Evolutionary conservation across 2,888 invertebrate species (phyloP).

Genomic region (Listrodromus nycthemerus): DNA sequence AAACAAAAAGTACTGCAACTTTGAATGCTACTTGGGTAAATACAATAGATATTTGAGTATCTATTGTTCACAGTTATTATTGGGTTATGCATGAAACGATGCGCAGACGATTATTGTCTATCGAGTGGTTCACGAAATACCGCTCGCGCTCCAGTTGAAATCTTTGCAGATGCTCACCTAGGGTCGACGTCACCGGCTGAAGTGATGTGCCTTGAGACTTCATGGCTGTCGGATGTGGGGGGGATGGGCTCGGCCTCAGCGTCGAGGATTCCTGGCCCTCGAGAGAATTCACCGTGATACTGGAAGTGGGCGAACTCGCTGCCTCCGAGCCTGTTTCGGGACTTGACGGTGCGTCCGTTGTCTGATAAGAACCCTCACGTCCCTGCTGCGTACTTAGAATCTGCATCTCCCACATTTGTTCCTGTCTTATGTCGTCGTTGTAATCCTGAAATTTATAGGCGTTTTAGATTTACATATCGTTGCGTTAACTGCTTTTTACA

Average conservation of each 20-base stretch:
- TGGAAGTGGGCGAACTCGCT: conserved; percentile 77
- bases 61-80: background rate
- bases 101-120: conserved; percentile 6
- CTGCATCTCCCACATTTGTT: conserved; percentile 97
- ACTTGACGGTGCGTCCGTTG: conserved; percentile 77
- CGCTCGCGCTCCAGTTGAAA: conserved; percentile 42
- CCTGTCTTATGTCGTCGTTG: conserved; percentile 96
- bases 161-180: conserved; percentile 73
- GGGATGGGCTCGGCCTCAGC: conserved; percentile 75
- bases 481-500: conserved; percentile 23
- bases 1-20: background rate
- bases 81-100: conserved; percentile 1
- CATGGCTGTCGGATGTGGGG: conserved; percentile 75
- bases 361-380: conserved; percentile 74
- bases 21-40: background rate
- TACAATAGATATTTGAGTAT: background rate
- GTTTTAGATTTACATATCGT: conserved; percentile 12
- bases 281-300: conserved; percentile 77
- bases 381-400: conserved; percentile 87
- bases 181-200: conserved; percentile 74
- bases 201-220: conserved; percentile 74
- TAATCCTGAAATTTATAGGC: conserved; percentile 88
- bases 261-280: conserved; percentile 76
- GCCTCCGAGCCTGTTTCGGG: conserved; percentile 79
- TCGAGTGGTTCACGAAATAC: background rate